These are phyloP conservation scores for Molossus alvarezi DNA, from an alignment of 2,797 vertebrate species.

Conservation along the genomic window DNA sequence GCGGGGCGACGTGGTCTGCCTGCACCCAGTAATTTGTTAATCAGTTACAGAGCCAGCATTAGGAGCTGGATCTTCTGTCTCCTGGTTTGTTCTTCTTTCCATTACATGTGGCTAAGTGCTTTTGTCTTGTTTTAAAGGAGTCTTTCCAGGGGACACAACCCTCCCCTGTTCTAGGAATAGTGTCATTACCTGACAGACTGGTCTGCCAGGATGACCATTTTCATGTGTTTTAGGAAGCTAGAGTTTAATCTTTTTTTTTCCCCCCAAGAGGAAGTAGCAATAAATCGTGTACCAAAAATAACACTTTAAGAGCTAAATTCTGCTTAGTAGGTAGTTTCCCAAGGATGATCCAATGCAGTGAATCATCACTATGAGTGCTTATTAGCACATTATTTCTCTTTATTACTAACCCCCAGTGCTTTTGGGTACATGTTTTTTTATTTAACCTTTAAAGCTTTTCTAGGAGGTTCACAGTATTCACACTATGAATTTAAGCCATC, in stretches of 20 bases:
- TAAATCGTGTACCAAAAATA: conserved; percentile 82
- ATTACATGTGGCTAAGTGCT: background rate
- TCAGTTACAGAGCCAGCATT: conserved; percentile 73
- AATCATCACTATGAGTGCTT: conserved; percentile 71
- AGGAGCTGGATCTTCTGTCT: conserved; percentile 41
- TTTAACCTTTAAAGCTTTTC: conserved; percentile 63
- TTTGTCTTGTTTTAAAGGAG: conserved; percentile 34
- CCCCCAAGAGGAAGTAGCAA: conserved; percentile 72
- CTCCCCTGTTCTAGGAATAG: conserved; percentile 47
- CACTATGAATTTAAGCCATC: conserved; percentile 48
- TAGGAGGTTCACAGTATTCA: conserved; percentile 58
- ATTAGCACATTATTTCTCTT: conserved; percentile 66
- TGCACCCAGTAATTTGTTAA: conserved; percentile 57
- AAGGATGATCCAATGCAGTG: conserved; percentile 76
- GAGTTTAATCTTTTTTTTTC: conserved; percentile 57
- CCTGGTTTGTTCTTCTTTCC: conserved; percentile 23
- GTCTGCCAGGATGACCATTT: conserved; percentile 26
- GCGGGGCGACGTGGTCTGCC: conserved; percentile 35
- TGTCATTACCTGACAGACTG: conserved; percentile 55
- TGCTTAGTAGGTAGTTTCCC: conserved; percentile 82
- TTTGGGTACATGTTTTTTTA: conserved; percentile 70
- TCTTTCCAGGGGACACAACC: background rate
- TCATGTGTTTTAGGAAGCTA: conserved; percentile 61
- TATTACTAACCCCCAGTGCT: conserved; percentile 70
- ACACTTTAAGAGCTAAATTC: conserved; percentile 70